These are phyloP conservation scores for Myotis pilosus DNA, from an alignment of 2,797 vertebrate species.

Conservation along the genomic window DNA sequence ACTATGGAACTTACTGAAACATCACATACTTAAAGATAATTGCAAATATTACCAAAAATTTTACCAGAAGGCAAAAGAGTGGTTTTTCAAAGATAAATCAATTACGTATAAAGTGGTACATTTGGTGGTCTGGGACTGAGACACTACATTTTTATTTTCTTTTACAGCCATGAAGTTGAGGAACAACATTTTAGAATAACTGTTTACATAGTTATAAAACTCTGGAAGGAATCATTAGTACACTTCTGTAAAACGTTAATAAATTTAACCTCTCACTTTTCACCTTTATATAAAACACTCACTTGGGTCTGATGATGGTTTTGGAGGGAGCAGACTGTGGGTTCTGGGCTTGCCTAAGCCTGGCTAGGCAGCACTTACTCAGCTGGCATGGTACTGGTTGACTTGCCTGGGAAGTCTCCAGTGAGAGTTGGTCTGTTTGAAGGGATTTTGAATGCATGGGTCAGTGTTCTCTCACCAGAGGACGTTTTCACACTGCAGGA, in stretches of 20 bases:
- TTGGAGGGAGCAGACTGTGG: not conserved
- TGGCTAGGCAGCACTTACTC: not conserved
- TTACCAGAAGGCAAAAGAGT: not conserved
- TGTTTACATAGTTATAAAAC: not conserved
- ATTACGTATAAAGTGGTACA: not conserved
- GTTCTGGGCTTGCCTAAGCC: not conserved
- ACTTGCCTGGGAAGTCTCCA: not conserved
- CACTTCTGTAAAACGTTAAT: not conserved
- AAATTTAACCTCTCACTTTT: not conserved
- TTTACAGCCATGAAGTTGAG: not conserved
- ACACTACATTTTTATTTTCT: not conserved
- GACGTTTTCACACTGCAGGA: not conserved
- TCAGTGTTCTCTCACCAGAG: not conserved
- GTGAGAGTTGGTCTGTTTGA: not conserved
- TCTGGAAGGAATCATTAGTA: not conserved
- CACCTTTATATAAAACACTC: not conserved
- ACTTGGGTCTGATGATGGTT: not conserved
- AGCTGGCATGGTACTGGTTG: not conserved
- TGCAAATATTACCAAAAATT: not conserved
- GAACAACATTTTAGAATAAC: not conserved
- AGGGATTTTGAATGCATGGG: not conserved
- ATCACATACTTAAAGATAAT: not conserved
- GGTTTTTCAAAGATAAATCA: not conserved
- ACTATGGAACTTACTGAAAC: not conserved
- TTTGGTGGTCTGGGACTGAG: not conserved